These are phyloP conservation scores for Pelvicachromis taeniatus DNA, from an alignment of 2,113 vertebrate genomes.

Conservation along the genomic window DNA sequence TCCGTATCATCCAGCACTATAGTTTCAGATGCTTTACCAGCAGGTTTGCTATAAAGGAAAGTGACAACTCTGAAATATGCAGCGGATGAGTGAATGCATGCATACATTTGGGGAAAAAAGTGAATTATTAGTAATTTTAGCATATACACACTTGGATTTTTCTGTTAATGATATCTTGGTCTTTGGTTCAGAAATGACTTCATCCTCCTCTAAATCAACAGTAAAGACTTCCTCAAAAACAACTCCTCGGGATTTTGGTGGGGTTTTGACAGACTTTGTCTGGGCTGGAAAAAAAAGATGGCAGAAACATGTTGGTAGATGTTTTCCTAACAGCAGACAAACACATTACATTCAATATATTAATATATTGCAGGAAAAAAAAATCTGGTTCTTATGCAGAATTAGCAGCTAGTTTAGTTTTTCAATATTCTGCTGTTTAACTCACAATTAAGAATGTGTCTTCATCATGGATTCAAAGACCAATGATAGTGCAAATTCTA, in stretches of 20 bases:
- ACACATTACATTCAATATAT: not conserved
- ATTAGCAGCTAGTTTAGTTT: not conserved
- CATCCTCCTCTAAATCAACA: conserved; percentile 45
- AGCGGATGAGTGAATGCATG: not conserved
- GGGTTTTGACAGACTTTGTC: conserved; percentile 74
- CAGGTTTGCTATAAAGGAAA: conserved; percentile 19
- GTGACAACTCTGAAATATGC: not conserved
- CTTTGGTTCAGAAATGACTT: conserved; percentile 2
- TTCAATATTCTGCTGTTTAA: not conserved
- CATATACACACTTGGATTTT: conserved; percentile 19
- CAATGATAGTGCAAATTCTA: not conserved
- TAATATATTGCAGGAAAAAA: not conserved
- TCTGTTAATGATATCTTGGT: not conserved
- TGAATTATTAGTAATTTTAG: not conserved
- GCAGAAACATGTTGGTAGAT: not conserved
- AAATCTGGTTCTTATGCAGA: not conserved
- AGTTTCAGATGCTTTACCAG: not conserved
- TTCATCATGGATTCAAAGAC: not conserved
- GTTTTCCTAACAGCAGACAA: not conserved
- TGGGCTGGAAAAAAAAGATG: conserved; percentile 42
- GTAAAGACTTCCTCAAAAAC: conserved; percentile 67
- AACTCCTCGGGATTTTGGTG: conserved; percentile 61
- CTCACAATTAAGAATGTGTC: too few species aligned
- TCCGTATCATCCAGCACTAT: not conserved
- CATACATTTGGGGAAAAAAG: fast-evolving